Conservation (phyloP, 2,113 vertebrate species). For the Dolichallabes microphthalmus region DNA sequence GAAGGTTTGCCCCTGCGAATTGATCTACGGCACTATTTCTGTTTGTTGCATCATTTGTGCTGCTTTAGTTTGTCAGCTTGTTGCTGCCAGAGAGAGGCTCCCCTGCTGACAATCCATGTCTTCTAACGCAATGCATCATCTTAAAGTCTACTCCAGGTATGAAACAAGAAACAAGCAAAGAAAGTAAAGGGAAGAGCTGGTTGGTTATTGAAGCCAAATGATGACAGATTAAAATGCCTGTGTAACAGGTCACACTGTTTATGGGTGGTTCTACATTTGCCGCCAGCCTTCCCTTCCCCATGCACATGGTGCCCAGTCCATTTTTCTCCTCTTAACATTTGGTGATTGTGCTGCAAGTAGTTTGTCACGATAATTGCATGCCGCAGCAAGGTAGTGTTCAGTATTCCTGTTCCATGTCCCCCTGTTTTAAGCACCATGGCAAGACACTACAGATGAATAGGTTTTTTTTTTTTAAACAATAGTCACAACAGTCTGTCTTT, state of each 20-base stretch:
- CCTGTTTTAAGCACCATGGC: background rate
- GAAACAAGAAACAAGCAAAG: conserved; percentile 13
- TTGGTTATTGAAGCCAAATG: conserved; percentile 42
- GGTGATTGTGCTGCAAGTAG: conserved; percentile 32
- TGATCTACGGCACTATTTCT: conserved; percentile 52
- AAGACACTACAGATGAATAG: conserved; percentile 8
- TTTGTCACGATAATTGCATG: conserved; percentile 55
- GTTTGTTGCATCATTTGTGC: conserved; percentile 54
- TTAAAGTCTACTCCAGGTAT: conserved; percentile 14
- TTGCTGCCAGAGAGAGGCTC: conserved; percentile 23
- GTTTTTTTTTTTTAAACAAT: background rate
- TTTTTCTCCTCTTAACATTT: conserved; percentile 47
- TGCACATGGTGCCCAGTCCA: conserved; percentile 24
- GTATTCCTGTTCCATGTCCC: conserved; percentile 10
- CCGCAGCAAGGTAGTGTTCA: conserved; percentile 12
- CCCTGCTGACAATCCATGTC: conserved; percentile 20
- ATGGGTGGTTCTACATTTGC: conserved; percentile 11
- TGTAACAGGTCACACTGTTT: conserved; percentile 38
- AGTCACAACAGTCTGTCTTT: background rate
- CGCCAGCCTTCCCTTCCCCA: conserved; percentile 20
- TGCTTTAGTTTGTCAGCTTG: conserved; percentile 39
- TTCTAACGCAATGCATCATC: conserved; percentile 28
- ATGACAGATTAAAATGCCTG: conserved; percentile 40
- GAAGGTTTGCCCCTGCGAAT: conserved; percentile 29
- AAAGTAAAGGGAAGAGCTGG: background rate